Evolutionary conservation across 2,888 invertebrate species (phyloP), one percentile per base, ranked within the genome.

Genomic region (Pemphredon lugubris): DNA sequence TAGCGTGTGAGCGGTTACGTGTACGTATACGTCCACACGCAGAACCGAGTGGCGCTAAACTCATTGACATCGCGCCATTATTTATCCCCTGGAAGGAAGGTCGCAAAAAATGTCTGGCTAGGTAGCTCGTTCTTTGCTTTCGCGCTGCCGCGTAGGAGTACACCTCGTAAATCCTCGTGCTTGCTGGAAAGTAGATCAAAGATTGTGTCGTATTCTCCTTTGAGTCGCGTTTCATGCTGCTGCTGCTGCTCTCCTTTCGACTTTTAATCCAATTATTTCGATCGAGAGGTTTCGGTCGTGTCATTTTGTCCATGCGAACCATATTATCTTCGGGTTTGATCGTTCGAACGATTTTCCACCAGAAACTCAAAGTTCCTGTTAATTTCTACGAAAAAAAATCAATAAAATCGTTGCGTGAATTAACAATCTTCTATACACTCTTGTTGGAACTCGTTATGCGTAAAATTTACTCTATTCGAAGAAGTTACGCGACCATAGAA

Each of bases 11-110:
- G n/a, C n/a, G n/a, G n/a, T n/a, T n/a, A n/a, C 54, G 32, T 55
- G 34, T 51, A 42, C 30, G 16, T 21, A 59, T 54, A 70, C 53
- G 47, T 50, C 58, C 51, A 63, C 23, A 34, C 18, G 42, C 23
- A 61, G 50, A 70, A 73, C 67, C 68, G 67, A 74, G 75, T 75
- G 82, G 81, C 84, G 83, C 77, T 76, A 75, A 83, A 76, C 73
- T 77, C 83, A 82, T 79, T 75, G 83, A 76, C 79, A 73, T 59
- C 64, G 32, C 14, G 42, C 63, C 65, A 53, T 81, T 78, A 78
- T 67, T 82, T 74, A 79, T 75, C 50, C 58, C 14, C 50, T 32
- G 51, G 44, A 53, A 65, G 70, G 65, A 74, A 74, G 77, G 73
- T 73, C 71, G 57, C 21, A 32, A 55, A 65, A 65, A 68, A 74